phyloP scores from a whole-genome alignment of 2,888 invertebrate species.

The Eilema griseolum region DNA sequence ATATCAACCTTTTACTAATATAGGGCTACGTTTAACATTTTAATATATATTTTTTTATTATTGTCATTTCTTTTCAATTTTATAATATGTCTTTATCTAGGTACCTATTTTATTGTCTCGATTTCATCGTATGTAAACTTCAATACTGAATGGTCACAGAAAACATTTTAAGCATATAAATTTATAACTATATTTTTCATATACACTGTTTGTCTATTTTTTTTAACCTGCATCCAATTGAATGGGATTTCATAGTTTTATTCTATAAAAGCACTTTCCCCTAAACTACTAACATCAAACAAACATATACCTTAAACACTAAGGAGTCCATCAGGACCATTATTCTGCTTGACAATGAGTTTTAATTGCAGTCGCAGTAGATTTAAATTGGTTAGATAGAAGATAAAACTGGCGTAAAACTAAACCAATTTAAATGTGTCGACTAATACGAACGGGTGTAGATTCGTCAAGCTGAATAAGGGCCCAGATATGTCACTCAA shows the following conservation, averaged over 20 bases:
- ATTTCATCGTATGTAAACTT: conserved; percentile 39
- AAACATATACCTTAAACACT: conserved; percentile 62
- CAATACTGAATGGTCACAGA: conserved; percentile 44
- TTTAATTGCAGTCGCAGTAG: no score
- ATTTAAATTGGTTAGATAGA: no score
- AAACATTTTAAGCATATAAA: conserved; percentile 43
- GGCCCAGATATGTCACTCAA: conserved; percentile 20
- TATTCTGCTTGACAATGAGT: no score
- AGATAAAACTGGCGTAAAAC: no score
- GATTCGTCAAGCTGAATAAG: neutral
- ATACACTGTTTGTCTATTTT: conserved; percentile 41
- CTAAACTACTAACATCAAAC: conserved; percentile 83
- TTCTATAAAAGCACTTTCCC: conserved; percentile 83
- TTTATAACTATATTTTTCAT: conserved; percentile 38
- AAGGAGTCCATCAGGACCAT: conserved; percentile 3
- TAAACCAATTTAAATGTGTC: no score
- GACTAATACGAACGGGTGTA: no score
- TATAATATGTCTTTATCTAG: conserved; percentile 15
- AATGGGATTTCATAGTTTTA: conserved; percentile 55
- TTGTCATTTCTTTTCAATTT: conserved; percentile 20
- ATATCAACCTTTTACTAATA: conserved; percentile 10
- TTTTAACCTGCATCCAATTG: conserved; percentile 53
- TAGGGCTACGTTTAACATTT: neutral
- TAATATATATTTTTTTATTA: neutral
- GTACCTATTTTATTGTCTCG: conserved; percentile 24